A percentile compares a stretch with the other conserved stretches of the same genome.
phyloP scores from a whole-genome alignment of 2,113 vertebrate genomes.

The Sinosuthora webbiana region DNA sequence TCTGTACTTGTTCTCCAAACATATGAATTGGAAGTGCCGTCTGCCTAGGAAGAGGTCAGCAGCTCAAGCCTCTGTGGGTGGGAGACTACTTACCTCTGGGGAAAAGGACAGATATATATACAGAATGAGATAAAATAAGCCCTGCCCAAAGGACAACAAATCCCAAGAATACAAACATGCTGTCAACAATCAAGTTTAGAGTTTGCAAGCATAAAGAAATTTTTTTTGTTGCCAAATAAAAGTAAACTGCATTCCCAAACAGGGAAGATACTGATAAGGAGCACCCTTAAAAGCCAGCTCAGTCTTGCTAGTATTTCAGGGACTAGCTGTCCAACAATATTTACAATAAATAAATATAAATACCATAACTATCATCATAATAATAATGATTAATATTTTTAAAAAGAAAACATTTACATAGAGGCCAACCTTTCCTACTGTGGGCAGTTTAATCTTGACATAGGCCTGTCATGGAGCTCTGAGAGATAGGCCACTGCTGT shows the following conservation, averaged over 20 bases:
- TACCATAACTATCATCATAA: fast-evolving
- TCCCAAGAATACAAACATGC: background rate
- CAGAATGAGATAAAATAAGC: background rate
- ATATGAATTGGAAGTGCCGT: background rate
- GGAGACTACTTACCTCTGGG: background rate
- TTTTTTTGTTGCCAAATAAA: background rate
- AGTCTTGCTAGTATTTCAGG: background rate
- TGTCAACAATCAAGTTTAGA: background rate
- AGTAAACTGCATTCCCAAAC: background rate
- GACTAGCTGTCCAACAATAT: background rate
- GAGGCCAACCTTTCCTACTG: background rate
- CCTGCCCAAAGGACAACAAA: background rate
- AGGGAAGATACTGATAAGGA: background rate
- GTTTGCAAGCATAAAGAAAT: background rate
- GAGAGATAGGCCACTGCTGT: background rate
- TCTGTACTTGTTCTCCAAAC: background rate
- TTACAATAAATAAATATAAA: background rate
- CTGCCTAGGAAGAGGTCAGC: background rate
- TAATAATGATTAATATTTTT: background rate
- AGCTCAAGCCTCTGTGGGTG: background rate
- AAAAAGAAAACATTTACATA: background rate
- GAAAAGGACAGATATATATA: background rate
- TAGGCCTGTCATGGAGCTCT: background rate
- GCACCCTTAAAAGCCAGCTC: background rate
- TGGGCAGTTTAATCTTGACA: background rate